These are phyloP conservation scores for Drosophila kohkoa DNA, from an alignment of 1,140 invertebrate genomes.

Conservation along the genomic window DNA sequence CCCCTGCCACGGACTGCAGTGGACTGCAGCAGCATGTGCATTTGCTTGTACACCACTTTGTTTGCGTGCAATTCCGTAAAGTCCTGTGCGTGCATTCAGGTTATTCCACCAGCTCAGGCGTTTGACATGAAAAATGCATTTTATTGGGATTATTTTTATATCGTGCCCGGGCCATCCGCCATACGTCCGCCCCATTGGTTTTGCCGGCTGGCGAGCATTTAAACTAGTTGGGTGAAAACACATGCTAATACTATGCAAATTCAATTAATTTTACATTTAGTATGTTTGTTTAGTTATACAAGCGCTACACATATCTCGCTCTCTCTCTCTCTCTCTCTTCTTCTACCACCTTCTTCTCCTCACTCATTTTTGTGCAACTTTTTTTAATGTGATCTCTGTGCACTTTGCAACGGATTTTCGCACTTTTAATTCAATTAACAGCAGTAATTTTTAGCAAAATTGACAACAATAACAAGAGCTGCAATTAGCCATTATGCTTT, in stretches of 20 bases:
- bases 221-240: slow-evolving; percentile 40
- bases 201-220: background rate
- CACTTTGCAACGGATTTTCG: slow-evolving; percentile 65
- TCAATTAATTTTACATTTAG: slow-evolving; percentile 79
- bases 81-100: slow-evolving; percentile 81
- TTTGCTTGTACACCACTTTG: slow-evolving; percentile 58
- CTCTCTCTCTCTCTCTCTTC: background rate
- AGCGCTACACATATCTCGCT: background rate
- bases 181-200: background rate
- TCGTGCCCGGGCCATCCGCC: slow-evolving; percentile 43
- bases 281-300: slow-evolving; percentile 49
- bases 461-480: slow-evolving; percentile 39
- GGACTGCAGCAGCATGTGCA: slow-evolving; percentile 29
- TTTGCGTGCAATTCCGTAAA: slow-evolving; percentile 81
- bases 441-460: slow-evolving; percentile 56
- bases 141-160: slow-evolving; percentile 84
- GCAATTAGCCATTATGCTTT: slow-evolving; percentile 61
- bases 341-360: background rate
- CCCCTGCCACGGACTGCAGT: background rate
- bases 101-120: slow-evolving; percentile 80
- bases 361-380: background rate
- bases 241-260: slow-evolving; percentile 69
- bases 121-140: slow-evolving; percentile 84
- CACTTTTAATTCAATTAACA: slow-evolving; percentile 79
- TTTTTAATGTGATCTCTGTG: slow-evolving; percentile 44